A percentile compares a stretch with the other conserved stretches of the same genome.
These are phyloP conservation scores for Columba guinea DNA, from an alignment of 2,797 vertebrate species.

Conservation along the genomic window DNA sequence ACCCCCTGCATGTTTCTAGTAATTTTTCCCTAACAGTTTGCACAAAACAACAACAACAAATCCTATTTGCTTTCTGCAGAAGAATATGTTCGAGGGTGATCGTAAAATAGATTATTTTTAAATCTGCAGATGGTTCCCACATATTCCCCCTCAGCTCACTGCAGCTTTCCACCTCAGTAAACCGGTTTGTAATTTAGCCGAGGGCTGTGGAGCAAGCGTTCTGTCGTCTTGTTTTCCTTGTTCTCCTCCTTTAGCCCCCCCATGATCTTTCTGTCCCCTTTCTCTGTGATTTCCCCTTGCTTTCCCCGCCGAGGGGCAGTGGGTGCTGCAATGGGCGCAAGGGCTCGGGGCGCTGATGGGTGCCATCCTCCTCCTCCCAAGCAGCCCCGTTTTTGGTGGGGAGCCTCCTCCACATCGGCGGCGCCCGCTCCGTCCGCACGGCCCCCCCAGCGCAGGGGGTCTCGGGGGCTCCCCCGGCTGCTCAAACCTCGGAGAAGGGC, in stretches of 20 bases:
- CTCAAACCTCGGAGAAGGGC: neutral
- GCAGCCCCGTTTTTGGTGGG: accelerated
- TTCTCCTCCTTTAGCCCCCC: neutral
- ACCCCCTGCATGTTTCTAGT: conserved; percentile 67
- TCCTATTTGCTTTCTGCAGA: conserved; percentile 55
- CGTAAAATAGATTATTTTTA: conserved; percentile 71
- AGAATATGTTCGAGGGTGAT: conserved; percentile 51
- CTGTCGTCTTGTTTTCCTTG: conserved; percentile 35
- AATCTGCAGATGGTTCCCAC: conserved; percentile 69
- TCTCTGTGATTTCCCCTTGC: neutral
- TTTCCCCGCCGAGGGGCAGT: accelerated
- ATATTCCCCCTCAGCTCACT: conserved; percentile 57
- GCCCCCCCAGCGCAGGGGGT: neutral
- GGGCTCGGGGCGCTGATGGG: neutral
- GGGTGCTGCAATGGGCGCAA: neutral
- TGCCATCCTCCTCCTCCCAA: neutral
- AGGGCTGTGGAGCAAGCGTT: conserved; percentile 63
- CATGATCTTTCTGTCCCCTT: neutral
- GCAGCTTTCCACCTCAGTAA: conserved; percentile 67
- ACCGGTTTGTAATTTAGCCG: conserved; percentile 54
- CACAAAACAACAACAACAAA: conserved; percentile 62
- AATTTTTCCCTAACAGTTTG: conserved; percentile 69
- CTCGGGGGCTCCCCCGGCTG: neutral
- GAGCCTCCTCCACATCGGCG: accelerated
- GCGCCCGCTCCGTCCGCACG: accelerated